Base-by-base conservation (phyloP, 1,140 invertebrate genomes). In the Lycorma delicatula region DNA sequence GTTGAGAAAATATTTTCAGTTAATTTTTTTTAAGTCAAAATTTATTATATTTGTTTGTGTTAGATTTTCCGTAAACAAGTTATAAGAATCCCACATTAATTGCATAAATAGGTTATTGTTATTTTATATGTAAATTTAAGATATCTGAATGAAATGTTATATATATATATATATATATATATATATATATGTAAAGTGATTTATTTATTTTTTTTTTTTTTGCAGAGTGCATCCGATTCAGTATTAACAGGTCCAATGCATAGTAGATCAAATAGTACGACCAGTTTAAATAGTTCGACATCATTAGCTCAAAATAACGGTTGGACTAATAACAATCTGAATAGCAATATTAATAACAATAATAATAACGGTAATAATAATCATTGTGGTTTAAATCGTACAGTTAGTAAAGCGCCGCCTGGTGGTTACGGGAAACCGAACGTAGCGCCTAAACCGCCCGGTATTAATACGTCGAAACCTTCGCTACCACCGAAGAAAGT, bases 361-460 rank as follows among this genome's bases (percentile, higher is more conserved):
- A 20, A 20, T 54, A 7, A 27, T 16, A 1, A 48, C 13, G 2
- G 18, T 18, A 3, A 12, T 31, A 4, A 18, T 20, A 9, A 50
- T 9, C 4, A 3, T 48, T 27, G 26, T 16, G 7, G 13, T 1
- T 23, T 3, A n/a, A 18, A 58, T n/a, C n/a, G n/a, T n/a, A n/a
- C n/a, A n/a, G n/a, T n/a, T n/a, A n/a, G n/a, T n/a, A n/a, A 64
- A 56, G 59, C 66, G 20, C 58, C 64, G 11, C 61, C 69, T 0
- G 70, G 70, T 53, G 73, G 72, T 49, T 75, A 72, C 60, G 76
- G 75, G 0, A 80, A 79, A 59, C 76, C 74, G 16, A 72, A 71
- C 22, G 54, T 79, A 1, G 77, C 77, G 16, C 78, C 78, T 12
- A 79, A 78, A 61, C 76, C 76, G 20, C 76, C 75, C 20, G 61